Base-by-base conservation (phyloP, 1,140 invertebrate species). In the Drosophila mauritiana region DNA sequence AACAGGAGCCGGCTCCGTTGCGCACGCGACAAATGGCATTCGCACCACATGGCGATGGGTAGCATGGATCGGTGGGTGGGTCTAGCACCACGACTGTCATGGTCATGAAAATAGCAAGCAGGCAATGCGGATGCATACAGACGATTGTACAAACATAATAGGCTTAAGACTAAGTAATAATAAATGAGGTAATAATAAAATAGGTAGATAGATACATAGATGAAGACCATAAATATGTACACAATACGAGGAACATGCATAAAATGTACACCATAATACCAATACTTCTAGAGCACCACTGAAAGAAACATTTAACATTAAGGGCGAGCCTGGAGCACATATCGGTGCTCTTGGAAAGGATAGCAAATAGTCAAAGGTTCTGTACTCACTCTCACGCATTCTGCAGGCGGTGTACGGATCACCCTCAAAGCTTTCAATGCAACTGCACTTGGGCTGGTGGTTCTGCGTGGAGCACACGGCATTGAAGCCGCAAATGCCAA, bases 401-500 rank as follows among this genome's bases (percentile, higher is more conserved):
- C 93, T 95, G 78, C 96, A 97, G 46, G 96, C 95, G 15, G 94
- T 94, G 83, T 96, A 97, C 27, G 97, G 96, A 94, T 97, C 97
- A 53, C 97, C 97, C 90, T 96, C 95, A 75, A 94, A 97, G 2
- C 95, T 95, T 13, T 94, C 93, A 52, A 95, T 93, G 81, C 97
- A 97, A 15, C 95, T 94, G 74, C 97, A 97, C 70, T 96, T 95
- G 1, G 96, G 95, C 75, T 95, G 94, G 92, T 97, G 96, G 83
- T 96, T 95, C 85, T 96, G 95, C 0, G 95, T 96, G 11, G 93
- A 94, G 83, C 97, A 98, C 36, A 95, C 93, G 0, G 97, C 96
- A 86, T 97, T 97, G 45, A 96, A 95, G 11, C 96, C 96, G 82
- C 97, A 98, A 1, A 96, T 96, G 7, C 96, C 96, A n/a, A 94